Evolutionary conservation across 2,797 vertebrate genomes (phyloP), one percentile per base, ranked within the genome.

Genomic region (Muraenolepis orangiensis): DNA sequence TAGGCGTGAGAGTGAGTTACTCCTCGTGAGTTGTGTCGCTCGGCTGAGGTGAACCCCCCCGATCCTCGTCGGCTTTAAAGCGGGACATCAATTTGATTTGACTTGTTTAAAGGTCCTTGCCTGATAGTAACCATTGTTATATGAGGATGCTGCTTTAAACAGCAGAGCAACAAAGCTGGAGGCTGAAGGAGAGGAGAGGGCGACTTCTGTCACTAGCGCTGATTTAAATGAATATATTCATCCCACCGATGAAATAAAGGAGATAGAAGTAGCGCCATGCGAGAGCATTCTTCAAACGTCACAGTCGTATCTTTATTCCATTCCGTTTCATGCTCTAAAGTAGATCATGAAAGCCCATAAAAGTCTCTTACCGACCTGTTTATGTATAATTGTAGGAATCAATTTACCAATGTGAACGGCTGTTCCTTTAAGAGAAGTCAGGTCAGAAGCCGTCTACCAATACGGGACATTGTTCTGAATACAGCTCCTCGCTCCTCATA

Each of bases 1-100:
- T 97, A 96, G 96, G 95, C 93, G 93, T 88, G 87, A 90, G 93
- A 94, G 95, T 95, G 95, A 97, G 94, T 96, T 95, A 95, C 94
- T 95, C 90, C 90, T 94, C 93, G 93, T 95, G 95, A 95, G 94
- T 94, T 93, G 94, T 94, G 92, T 85, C 88, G 74, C 23, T 91
- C 95, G 94, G 94, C 88, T 90, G 94, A 93, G 94, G 93, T 92
- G 89, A 86, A 95, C 94, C 95, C 92, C 92, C 87, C 72, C 83
- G 90, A 91, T 91, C 88, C 87, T 86, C 88, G 80, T 89, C 78
- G 80, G 79, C 85, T 90, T 91, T 92, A 83, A 78, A 90, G 92
- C 87, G 90, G 86, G 90, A 91, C 89, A 93, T 93, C 85, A 89
- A 91, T 90, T 93, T 93, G 90, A 93, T 93, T 93, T 92, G 91